These are phyloP conservation scores for Apogon talboti DNA, from an alignment of 2,797 vertebrate genomes.

Conservation along the genomic window DNA sequence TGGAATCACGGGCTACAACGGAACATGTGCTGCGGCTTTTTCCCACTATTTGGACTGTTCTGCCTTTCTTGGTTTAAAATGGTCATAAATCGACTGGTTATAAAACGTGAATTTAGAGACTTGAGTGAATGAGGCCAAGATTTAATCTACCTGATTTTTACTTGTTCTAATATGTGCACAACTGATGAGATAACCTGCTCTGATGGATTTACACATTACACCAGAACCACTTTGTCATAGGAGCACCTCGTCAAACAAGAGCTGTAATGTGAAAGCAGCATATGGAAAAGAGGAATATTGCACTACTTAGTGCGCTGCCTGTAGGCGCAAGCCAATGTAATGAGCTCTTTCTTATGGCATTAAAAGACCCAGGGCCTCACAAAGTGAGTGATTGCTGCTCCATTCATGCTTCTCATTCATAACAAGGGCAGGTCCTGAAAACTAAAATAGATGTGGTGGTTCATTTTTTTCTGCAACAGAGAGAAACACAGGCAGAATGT, in stretches of 20 bases:
- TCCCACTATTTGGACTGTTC: slow-evolving; percentile 20
- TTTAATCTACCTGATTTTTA: slow-evolving; percentile 39
- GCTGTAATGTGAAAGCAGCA: slow-evolving; percentile 66
- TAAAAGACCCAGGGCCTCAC: slow-evolving; percentile 57
- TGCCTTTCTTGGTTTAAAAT: slow-evolving; percentile 30
- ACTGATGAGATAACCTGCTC: slow-evolving; percentile 75
- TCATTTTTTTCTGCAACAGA: slow-evolving; percentile 69
- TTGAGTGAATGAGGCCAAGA: slow-evolving; percentile 32
- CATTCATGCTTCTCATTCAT: slow-evolving; percentile 72
- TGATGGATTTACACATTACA: slow-evolving; percentile 74
- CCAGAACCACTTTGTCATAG: slow-evolving; percentile 66
- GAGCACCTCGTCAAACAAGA: slow-evolving; percentile 66
- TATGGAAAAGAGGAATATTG: slow-evolving; percentile 71
- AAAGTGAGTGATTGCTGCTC: slow-evolving; percentile 73
- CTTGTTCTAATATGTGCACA: slow-evolving; percentile 16
- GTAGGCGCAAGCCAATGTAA: slow-evolving; percentile 55
- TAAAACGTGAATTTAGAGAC: slow-evolving; percentile 13
- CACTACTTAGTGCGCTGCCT: slow-evolving; percentile 44
- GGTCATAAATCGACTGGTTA: slow-evolving; percentile 33
- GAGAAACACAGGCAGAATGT: slow-evolving; percentile 36
- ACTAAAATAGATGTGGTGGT: slow-evolving; percentile 69
- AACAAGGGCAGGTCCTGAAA: slow-evolving; percentile 67
- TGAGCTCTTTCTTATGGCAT: slow-evolving; percentile 64
- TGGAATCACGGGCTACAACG: slow-evolving; percentile 20
- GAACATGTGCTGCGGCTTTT: slow-evolving; percentile 38